Percentiles rank a stretch among this genome's conserved stretches.
Evolutionary conservation across 2,797 vertebrate species (phyloP).

Genomic region (Tadarida brasiliensis): DNA sequence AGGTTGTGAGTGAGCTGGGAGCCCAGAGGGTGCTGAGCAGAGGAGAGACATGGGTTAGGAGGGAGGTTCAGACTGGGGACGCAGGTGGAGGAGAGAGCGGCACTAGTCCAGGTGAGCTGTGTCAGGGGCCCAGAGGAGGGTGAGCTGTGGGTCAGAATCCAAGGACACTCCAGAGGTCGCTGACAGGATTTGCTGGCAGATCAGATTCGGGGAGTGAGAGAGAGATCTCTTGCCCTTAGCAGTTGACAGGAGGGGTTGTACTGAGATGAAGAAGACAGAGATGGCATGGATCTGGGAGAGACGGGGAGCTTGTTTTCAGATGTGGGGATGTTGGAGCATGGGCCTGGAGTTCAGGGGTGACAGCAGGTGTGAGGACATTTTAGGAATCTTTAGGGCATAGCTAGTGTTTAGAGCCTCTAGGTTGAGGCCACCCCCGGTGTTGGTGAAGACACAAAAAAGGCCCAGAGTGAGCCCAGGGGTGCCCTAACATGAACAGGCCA

Average conservation of each 20-base stretch:
- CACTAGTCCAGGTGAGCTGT: fast-evolving
- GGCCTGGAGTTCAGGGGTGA: background rate
- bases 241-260: background rate
- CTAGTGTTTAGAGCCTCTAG: background rate
- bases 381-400: background rate
- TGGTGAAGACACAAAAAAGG: background rate
- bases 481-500: background rate
- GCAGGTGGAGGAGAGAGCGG: background rate
- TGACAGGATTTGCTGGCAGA: background rate
- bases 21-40: background rate
- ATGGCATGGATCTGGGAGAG: background rate
- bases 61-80: background rate
- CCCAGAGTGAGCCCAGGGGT: background rate
- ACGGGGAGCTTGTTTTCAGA: background rate
- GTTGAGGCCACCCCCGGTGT: background rate
- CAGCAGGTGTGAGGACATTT: background rate
- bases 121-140: background rate
- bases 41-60: too few species aligned
- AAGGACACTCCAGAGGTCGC: too few species aligned
- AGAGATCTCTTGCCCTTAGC: background rate
- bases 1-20: background rate
- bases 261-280: background rate
- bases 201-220: background rate
- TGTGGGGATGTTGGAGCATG: background rate
- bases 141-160: background rate